Conservation (phyloP, 2,888 invertebrate genomes). For the Phorcus lineatus region DNA sequence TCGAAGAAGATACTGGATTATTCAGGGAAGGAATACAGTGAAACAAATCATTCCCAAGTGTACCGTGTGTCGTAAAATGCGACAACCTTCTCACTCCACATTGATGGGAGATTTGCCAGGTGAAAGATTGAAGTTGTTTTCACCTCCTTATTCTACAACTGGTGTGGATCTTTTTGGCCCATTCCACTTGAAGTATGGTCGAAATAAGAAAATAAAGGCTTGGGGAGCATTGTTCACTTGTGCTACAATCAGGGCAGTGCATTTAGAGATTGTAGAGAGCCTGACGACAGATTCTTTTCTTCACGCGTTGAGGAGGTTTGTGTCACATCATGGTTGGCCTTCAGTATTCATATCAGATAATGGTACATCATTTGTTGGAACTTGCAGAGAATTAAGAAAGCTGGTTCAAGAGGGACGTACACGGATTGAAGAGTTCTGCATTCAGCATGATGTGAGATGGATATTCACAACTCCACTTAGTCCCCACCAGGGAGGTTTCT, state of each 20-base stretch:
- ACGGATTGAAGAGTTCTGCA: conserved; percentile 16
- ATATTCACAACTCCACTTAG: conserved; percentile 16
- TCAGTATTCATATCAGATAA: conserved; percentile 27
- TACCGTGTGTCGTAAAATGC: conserved; percentile 15
- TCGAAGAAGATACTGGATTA: conserved; percentile 16
- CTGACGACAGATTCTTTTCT: conserved; percentile 32
- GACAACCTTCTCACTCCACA: conserved; percentile 8
- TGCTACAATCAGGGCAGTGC: conserved; percentile 26
- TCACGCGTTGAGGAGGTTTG: conserved; percentile 27
- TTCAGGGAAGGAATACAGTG: conserved; percentile 16
- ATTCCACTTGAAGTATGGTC: background rate
- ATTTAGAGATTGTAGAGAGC: conserved; percentile 31
- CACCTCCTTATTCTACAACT: conserved; percentile 15
- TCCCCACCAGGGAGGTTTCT: conserved; percentile 32
- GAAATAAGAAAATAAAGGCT: conserved; percentile 21
- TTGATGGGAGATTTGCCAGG: conserved; percentile 27
- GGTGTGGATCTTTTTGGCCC: conserved; percentile 32
- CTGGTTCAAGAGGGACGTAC: conserved; percentile 16
- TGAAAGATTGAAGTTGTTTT: conserved; percentile 11
- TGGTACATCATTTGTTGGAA: background rate
- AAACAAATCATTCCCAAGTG: conserved; percentile 4
- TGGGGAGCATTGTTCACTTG: conserved; percentile 32
- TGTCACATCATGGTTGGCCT: conserved; percentile 30
- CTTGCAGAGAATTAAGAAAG: conserved; percentile 6
- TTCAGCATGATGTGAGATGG: conserved; percentile 23